Base-by-base conservation (phyloP, 1,140 invertebrate species). In the Matsumurasca onukii region DNA sequence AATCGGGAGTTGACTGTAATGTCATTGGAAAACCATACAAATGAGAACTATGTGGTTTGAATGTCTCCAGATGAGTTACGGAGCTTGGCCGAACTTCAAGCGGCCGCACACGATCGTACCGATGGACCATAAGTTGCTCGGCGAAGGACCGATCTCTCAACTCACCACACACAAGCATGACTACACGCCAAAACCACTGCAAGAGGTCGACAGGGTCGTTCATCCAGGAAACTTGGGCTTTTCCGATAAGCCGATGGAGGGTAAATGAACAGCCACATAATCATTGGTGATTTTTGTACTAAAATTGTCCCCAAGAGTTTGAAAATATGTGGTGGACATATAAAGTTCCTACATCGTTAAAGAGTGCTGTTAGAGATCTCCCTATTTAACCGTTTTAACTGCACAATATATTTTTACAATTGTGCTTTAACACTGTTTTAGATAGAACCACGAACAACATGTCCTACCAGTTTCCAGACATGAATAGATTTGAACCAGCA, bases 141-240 rank as follows among this genome's bases (percentile, higher is more conserved):
- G 73, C 1, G 69, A 70, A 34, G 73, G 73, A 0, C 73, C 71
- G 0, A 68, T 74, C 48, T 69, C 69, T 1, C 61, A 69, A 45
- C 31, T 74, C 29, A 74, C 73, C 9, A 74, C 73, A 1, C 51
- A 72, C 49, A 70, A 70, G 55, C 73, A 74, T 39, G 73, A 74
- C 34, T 74, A 65, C 57, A 72, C 71, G 20, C 69, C 69, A 17
- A 74, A 74, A 62, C 69, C 67, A 3, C 70, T 74, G 1, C 57
- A 67, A 22, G 62, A 67, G 2, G 30, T 64, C 3, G 49, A 39
- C n/a, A 69, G 67, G 24, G 49, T 71, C 29, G 31, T 72, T 12
- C 66, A 70, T 15, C 63, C 62, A 0, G 67, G 68, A 9, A 70
- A 70, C 20, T 51, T 74, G 15, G 73, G 71, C 1, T 62, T 74